A percentile compares a stretch with the other conserved stretches of the same genome.
These are phyloP conservation scores for Porphyrio hochstetteri DNA, from an alignment of 2,113 vertebrate species.

Conservation along the genomic window DNA sequence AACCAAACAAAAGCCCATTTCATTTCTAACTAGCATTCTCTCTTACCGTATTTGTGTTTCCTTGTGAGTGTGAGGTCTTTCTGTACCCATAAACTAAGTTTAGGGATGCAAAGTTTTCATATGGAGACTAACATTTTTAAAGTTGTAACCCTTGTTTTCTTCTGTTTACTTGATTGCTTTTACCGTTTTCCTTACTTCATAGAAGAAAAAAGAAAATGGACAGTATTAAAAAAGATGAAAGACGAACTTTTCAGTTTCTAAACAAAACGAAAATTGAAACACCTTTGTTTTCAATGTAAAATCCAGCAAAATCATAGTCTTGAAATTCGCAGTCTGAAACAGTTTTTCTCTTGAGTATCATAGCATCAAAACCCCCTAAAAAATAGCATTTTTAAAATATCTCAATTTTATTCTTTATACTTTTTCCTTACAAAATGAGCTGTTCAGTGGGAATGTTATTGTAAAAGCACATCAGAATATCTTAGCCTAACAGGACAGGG, in stretches of 20 bases:
- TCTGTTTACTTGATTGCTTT: background rate
- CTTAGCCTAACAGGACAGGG: background rate
- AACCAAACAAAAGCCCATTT: background rate
- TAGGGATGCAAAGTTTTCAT: background rate
- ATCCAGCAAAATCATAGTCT: background rate
- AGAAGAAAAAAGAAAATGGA: background rate
- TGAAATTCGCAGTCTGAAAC: background rate
- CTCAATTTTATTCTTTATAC: background rate
- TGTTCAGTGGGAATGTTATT: background rate
- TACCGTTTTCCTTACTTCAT: background rate
- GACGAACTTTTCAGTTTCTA: background rate
- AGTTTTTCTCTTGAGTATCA: background rate
- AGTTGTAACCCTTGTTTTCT: background rate
- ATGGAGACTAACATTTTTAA: background rate
- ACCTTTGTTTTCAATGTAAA: background rate
- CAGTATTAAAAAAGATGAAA: background rate
- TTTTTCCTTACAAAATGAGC: background rate
- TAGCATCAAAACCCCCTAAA: background rate
- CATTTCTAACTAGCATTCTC: background rate
- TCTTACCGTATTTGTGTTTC: background rate
- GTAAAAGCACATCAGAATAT: background rate
- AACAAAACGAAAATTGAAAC: background rate
- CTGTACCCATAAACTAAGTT: background rate
- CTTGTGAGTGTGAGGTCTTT: background rate
- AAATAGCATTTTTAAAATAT: rapidly evolving